Evolutionary conservation across 2,888 invertebrate species (phyloP).

Genomic region (Anthophora plumipes): DNA sequence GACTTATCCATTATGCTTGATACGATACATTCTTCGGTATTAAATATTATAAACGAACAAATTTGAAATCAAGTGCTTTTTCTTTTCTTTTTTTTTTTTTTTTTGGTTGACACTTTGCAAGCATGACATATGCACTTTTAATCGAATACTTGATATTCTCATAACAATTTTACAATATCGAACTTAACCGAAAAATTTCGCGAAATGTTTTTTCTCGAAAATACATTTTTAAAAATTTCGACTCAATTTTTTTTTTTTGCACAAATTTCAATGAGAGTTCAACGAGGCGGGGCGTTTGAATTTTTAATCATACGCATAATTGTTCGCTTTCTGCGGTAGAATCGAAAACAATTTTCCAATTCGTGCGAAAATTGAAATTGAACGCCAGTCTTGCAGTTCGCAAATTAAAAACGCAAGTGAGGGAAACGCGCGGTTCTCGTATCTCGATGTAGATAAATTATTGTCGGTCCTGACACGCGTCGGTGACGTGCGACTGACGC

Average conservation of each 20-base stretch:
- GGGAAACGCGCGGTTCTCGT: neutral
- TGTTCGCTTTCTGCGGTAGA: neutral
- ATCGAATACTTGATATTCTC: too few relatives aligned
- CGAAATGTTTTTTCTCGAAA: too few relatives aligned
- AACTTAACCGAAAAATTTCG: too few relatives aligned
- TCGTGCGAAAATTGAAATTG: constrained; percentile 20
- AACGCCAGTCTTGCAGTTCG: constrained; percentile 11
- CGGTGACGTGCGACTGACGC: constrained; percentile 3
- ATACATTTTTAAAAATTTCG: too few relatives aligned
- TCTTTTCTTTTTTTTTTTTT: neutral
- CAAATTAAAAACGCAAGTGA: constrained; percentile 43
- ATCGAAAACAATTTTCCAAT: constrained; percentile 14
- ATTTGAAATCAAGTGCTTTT: neutral
- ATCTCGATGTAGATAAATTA: constrained; percentile 73
- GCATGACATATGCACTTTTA: too few relatives aligned
- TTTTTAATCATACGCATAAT: constrained; percentile 11
- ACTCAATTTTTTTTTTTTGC: too few relatives aligned
- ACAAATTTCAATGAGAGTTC: too few relatives aligned
- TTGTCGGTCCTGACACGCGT: constrained; percentile 52
- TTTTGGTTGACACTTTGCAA: too few relatives aligned
- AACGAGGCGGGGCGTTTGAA: neutral
- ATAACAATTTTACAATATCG: too few relatives aligned
- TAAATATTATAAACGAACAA: neutral
- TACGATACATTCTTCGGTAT: neutral
- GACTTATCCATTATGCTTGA: neutral